Evolutionary conservation across 2,797 vertebrate species (phyloP), one percentile per base, ranked within the genome.

Genomic region (Megalops cyprinoides): DNA sequence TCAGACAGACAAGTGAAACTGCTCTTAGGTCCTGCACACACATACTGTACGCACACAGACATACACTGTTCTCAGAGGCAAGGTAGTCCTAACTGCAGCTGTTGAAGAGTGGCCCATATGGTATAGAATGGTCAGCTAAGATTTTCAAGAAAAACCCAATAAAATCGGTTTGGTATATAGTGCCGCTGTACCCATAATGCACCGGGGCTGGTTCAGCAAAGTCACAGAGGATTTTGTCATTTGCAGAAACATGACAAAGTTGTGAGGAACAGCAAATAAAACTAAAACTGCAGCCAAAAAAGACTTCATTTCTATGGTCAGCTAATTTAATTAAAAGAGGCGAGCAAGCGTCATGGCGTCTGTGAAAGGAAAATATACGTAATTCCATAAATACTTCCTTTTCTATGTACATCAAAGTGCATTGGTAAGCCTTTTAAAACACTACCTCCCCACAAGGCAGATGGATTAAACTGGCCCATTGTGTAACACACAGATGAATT

Each of bases 371-470:
- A 79, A 79, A 82, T 67, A 62, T 74, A n/a, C n/a, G 84, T 86
- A 39, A 90, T 53, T 81, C 82, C 80, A 73, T 84, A 78, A 80
- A 74, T 65, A 28, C 18, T 67, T n/a, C n/a, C n/a, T n/a, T n/a
- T 46, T 12, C 23, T 93, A 89, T 90, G 83, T 93, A 91, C 87
- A 93, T 89, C 83, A 92, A 92, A 93, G 92, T 94, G 93, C 92
- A 90, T 90, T 85, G 83, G 82, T 90, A 87, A 82, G 86, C 84
- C 80, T 89, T 88, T 83, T 79, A 89, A 84, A 89, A 77, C 48
- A 84, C 85, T 71, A 86, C 88, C 88, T 88, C 85, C 83, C 87
- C 87, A 88, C 85, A 87, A 91, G 90, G 92, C 87, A 83, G 82
- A 85, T 81, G 81, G n/a, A 80, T 82, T 85, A 67, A 82, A 78